These are phyloP conservation scores for Gymnodraco acuticeps DNA, from an alignment of 2,797 vertebrate genomes.

Conservation along the genomic window DNA sequence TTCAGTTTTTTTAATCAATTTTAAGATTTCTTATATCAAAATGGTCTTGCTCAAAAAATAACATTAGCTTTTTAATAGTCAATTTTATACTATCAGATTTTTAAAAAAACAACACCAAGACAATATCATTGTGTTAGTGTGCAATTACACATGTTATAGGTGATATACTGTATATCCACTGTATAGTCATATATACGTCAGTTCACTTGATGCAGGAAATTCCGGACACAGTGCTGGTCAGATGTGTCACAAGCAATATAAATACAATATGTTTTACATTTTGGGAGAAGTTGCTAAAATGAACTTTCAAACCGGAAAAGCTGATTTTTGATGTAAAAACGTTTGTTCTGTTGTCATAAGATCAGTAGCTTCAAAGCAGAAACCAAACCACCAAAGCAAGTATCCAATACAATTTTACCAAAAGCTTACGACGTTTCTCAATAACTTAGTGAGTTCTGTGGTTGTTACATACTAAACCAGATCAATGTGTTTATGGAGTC, in stretches of 20 bases:
- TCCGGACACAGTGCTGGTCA: background rate
- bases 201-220: background rate
- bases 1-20: background rate
- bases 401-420: constrained; percentile 1
- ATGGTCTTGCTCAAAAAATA: background rate
- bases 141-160: background rate
- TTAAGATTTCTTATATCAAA: background rate
- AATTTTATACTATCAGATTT: background rate
- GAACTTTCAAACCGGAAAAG: constrained; percentile 19
- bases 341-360: constrained; percentile 12
- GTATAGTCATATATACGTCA: background rate
- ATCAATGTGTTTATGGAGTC: constrained; percentile 41
- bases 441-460: constrained; percentile 31
- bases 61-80: too few species aligned
- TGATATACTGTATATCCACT: background rate
- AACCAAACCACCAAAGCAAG: constrained; percentile 16
- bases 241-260: background rate
- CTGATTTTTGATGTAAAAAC: constrained; percentile 1
- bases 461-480: constrained; percentile 32
- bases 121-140: background rate
- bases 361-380: constrained; percentile 23
- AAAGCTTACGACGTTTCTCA: constrained; percentile 16
- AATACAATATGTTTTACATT: too few species aligned
- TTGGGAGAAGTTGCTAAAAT: constrained; percentile 8
- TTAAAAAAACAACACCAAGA: background rate